Conservation (phyloP, 1,140 invertebrate genomes). For the Carcinoscorpius rotundicauda region DNA sequence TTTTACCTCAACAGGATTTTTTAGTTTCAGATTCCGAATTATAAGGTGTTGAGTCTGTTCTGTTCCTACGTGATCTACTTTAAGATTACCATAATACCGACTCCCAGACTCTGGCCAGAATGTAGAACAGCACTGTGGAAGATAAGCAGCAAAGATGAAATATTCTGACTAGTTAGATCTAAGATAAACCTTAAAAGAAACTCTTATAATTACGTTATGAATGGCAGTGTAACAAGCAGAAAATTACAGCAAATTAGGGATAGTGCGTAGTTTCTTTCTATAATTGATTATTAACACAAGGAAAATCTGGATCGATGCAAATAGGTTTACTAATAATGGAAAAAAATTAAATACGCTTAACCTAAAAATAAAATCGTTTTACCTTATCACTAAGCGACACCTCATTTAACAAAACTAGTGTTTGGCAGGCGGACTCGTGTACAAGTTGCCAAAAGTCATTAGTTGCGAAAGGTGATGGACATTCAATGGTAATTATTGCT, state of each 20-base stretch:
- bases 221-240: too few species aligned
- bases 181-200: too few species aligned
- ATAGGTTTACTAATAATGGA: not conserved
- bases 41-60: not conserved
- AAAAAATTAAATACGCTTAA: not conserved
- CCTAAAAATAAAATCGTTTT: not conserved
- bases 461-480: not conserved
- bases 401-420: not conserved
- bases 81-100: not conserved
- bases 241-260: too few species aligned
- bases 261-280: too few species aligned
- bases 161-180: too few species aligned
- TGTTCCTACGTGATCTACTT: not conserved
- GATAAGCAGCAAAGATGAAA: not conserved
- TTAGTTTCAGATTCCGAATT: not conserved
- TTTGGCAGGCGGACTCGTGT: not conserved
- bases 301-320: not conserved
- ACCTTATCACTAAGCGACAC: not conserved
- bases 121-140: not conserved
- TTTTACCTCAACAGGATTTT: not conserved
- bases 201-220: too few species aligned
- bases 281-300: too few species aligned
- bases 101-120: slow-evolving; percentile 1
- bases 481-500: not conserved
- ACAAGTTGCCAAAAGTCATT: slow-evolving; percentile 1